Conservation (phyloP, 2,113 vertebrate species). For the Nematolebias whitei region DNA sequence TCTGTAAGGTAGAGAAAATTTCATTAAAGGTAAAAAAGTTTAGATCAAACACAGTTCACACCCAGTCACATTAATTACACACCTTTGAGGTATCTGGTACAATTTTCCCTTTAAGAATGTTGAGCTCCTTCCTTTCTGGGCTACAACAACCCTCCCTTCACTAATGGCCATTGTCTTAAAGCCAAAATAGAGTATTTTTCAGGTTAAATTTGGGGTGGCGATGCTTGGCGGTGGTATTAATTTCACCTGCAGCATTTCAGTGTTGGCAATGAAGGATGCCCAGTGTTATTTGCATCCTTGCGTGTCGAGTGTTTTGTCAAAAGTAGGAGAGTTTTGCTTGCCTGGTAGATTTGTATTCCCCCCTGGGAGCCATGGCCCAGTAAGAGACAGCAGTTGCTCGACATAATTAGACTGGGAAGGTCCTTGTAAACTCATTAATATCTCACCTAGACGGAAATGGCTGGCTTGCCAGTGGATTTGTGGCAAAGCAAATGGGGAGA, state of each 20-base stretch:
- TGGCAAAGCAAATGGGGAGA: conserved; percentile 17
- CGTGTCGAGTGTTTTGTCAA: conserved; percentile 82
- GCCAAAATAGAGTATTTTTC: conserved; percentile 67
- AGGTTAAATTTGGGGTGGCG: conserved; percentile 75
- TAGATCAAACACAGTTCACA: conserved; percentile 56
- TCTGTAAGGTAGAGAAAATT: conserved; percentile 54
- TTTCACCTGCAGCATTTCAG: conserved; percentile 43
- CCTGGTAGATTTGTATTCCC: conserved; percentile 79
- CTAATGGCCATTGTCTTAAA: conserved; percentile 60
- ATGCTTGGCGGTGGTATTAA: conserved; percentile 54
- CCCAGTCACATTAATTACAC: conserved; percentile 52
- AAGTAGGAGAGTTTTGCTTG: conserved; percentile 82
- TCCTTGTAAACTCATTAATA: conserved; percentile 85
- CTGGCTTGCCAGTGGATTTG: conserved; percentile 49
- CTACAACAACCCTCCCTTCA: conserved; percentile 16
- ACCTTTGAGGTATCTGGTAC: conserved; percentile 24
- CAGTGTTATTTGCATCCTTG: conserved; percentile 72
- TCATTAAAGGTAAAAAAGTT: conserved; percentile 43
- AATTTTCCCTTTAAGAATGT: conserved; percentile 18
- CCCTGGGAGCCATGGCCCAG: conserved; percentile 80
- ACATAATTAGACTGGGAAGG: conserved; percentile 84
- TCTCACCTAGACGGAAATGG: conserved; percentile 73
- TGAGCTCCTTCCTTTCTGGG: conserved; percentile 20
- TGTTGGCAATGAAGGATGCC: conserved; percentile 71
- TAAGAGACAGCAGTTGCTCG: conserved; percentile 82